Evolutionary conservation across 1,140 invertebrate species (phyloP).

Genomic region (Drosophila ironensis): DNA sequence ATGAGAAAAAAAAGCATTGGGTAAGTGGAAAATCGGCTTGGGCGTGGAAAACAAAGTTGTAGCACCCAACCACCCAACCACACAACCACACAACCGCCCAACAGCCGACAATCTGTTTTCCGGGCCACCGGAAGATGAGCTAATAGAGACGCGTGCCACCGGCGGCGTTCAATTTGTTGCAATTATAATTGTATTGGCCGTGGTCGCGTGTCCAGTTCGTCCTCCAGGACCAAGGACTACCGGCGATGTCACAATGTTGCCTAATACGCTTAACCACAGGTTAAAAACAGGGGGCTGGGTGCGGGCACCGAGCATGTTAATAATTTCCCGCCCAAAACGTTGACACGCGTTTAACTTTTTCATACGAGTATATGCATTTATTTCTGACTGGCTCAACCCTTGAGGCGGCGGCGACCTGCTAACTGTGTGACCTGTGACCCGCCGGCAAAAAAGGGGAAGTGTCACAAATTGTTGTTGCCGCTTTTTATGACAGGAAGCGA

Average conservation of each 20-base stretch:
- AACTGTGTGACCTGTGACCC: slow-evolving; percentile 25
- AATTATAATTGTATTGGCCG: slow-evolving; percentile 72
- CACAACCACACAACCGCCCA: neutral
- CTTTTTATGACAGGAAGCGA: slow-evolving; percentile 68
- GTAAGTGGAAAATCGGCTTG: neutral
- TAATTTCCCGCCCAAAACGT: slow-evolving; percentile 54
- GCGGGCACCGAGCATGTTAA: slow-evolving; percentile 40
- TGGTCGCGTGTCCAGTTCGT: slow-evolving; percentile 50
- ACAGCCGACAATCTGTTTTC: slow-evolving; percentile 18
- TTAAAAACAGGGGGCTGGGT: slow-evolving; percentile 8
- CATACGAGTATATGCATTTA: slow-evolving; percentile 4
- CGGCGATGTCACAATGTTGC: slow-evolving; percentile 59
- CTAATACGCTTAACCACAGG: slow-evolving; percentile 69
- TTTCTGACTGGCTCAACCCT: slow-evolving; percentile 52
- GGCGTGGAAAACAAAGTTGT: slow-evolving; percentile 6
- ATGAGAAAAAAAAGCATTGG: neutral
- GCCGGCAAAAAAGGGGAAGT: neutral
- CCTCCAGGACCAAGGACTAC: neutral
- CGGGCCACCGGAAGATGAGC: slow-evolving; percentile 61
- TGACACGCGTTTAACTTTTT: slow-evolving; percentile 49
- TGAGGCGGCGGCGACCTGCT: slow-evolving; percentile 27
- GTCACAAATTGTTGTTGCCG: slow-evolving; percentile 36
- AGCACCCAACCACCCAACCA: neutral
- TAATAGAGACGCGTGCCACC: slow-evolving; percentile 56
- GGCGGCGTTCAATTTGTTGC: slow-evolving; percentile 72